phyloP scores from a whole-genome alignment of 2,888 invertebrate genomes.

The Mactromeris polynyma region DNA sequence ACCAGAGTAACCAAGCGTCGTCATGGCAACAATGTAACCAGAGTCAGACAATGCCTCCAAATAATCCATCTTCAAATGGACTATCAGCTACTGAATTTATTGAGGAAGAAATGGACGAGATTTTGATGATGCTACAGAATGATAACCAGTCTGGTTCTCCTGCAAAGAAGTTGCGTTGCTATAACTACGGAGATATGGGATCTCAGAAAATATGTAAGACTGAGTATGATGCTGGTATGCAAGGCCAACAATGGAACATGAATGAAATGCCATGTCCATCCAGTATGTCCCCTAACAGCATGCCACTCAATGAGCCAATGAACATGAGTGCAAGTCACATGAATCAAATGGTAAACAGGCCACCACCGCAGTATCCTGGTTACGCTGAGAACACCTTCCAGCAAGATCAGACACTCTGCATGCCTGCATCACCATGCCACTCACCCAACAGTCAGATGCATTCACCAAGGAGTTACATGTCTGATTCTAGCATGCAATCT shows the following conservation, averaged over 20 bases:
- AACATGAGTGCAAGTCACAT: constrained; percentile 62
- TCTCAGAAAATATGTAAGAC: constrained; percentile 47
- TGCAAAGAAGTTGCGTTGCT: constrained; percentile 64
- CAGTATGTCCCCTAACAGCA: neutral
- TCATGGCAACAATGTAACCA: constrained; percentile 58
- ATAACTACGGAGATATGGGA: constrained; percentile 47
- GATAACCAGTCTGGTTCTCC: constrained; percentile 58
- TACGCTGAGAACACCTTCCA: constrained; percentile 42
- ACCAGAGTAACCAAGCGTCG: constrained; percentile 36
- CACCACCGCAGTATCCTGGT: constrained; percentile 68
- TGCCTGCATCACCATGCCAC: constrained; percentile 58
- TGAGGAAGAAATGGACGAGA: constrained; percentile 78
- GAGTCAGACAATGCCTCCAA: constrained; percentile 5
- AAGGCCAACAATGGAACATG: constrained; percentile 38
- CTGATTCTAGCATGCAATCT: constrained; percentile 60
- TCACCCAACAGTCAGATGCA: constrained; percentile 58
- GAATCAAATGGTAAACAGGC: constrained; percentile 45
- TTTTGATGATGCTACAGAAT: constrained; percentile 71
- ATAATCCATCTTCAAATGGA: constrained; percentile 33
- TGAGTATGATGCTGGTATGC: constrained; percentile 41
- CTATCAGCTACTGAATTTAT: constrained; percentile 56
- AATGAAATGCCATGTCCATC: constrained; percentile 24
- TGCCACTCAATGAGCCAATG: constrained; percentile 62
- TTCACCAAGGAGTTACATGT: constrained; percentile 65
- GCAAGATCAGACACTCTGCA: constrained; percentile 21